Evolutionary conservation across 2,797 vertebrate genomes (phyloP), one percentile per base, ranked within the genome.

Genomic region (Percopsis omiscomaycus): DNA sequence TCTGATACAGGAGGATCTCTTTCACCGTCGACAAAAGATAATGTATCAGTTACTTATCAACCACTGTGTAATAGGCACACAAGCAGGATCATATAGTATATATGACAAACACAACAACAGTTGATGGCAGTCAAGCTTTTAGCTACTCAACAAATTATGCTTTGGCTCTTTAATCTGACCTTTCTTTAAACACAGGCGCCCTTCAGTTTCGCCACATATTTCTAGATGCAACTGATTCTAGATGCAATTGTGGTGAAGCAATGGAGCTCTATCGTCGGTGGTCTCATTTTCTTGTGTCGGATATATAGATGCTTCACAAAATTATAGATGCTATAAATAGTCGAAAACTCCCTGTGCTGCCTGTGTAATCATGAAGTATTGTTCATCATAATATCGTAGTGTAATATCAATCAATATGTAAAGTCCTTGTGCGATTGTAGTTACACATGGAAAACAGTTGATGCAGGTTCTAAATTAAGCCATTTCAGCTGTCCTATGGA

Each of bases 401-500:
- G 30, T 52, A 50, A 55, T 55, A 28, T 52, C 28, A 83, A 71
- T 66, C 64, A 67, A 65, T 46, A 74, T 55, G 66, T 55, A 77
- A 68, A 64, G 8, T 12, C 47, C 57, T 61, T 5, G 5, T 57
- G 56, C 54, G 30, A 22, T 29, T 61, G 62, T 78, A 73, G 71
- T 68, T 50, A 59, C 60, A 67, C 37, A 10, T 42, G 22, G 55
- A 29, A 71, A 82, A 80, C 57, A 66, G 68, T 75, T 68, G 67
- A 74, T 50, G 66, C 71, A 32, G 71, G 68, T 76, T 54, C 61
- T 68, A 66, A 66, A 71, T 87, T 73, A 81, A 62, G 67, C 70
- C 71, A 68, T 86, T 81, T 85, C 82, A 83, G 78, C 85, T 76
- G 73, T 86, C 80, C 68, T 68, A 46, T 81, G 82, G 80, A 85